Percentiles rank a stretch among this genome's conserved stretches.
phyloP scores from a whole-genome alignment of 2,888 invertebrate genomes.

The Aphodius granarius region DNA sequence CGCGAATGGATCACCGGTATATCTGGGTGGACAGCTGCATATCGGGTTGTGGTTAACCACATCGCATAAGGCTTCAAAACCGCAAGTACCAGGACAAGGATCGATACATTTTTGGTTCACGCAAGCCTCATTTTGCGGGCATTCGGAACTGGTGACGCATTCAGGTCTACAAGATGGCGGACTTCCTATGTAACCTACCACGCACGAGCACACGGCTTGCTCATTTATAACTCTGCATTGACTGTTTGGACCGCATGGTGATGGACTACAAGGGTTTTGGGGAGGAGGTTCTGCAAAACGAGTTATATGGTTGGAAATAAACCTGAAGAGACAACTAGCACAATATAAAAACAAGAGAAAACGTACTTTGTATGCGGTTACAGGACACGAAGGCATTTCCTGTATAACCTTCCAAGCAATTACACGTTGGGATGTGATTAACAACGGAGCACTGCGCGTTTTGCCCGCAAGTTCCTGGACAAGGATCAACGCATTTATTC shows the following conservation, averaged over 20 bases:
- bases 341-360: no score
- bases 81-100: conserved; percentile 78
- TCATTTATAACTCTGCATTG: conserved; percentile 67
- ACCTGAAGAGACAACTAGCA: no score
- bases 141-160: conserved; percentile 71
- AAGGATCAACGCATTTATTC: conserved; percentile 63
- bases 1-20: conserved; percentile 71
- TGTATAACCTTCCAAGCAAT: conserved; percentile 66
- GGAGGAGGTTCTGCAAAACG: conserved; percentile 53
- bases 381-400: conserved; percentile 76
- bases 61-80: conserved; percentile 69
- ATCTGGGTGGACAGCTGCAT: conserved; percentile 66
- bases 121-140: conserved; percentile 68
- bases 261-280: conserved; percentile 67
- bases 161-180: conserved; percentile 75
- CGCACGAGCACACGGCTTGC: conserved; percentile 70
- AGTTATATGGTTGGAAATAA: no score
- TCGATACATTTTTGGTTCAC: conserved; percentile 74
- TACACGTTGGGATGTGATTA: conserved; percentile 62
- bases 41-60: conserved; percentile 76
- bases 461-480: conserved; percentile 64
- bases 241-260: conserved; percentile 75
- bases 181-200: conserved; percentile 66
- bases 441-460: conserved; percentile 62
- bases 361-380: conserved; percentile 60